Conservation (phyloP, 2,797 vertebrate genomes). For the Megalops cyprinoides region DNA sequence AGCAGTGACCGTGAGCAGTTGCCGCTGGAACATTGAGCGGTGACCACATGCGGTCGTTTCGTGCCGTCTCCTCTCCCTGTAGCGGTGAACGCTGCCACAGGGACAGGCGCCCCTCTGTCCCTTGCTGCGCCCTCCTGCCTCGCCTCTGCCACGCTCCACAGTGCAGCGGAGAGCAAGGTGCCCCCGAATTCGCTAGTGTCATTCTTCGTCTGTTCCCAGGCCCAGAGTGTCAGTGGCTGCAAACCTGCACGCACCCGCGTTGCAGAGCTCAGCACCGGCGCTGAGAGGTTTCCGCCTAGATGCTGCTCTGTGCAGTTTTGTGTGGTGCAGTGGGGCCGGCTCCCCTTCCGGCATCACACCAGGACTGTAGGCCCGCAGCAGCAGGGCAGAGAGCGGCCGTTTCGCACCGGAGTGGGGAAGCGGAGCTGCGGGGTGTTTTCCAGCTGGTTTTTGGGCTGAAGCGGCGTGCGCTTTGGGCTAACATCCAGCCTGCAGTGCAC, state of each 20-base stretch:
- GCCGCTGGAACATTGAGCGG: not conserved
- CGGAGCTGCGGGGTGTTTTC: not conserved
- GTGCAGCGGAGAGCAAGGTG: too few species aligned
- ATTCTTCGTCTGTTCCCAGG: too few species aligned
- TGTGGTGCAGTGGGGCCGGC: not conserved
- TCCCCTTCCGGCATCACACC: not conserved
- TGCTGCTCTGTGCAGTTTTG: not conserved
- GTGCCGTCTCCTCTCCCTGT: not conserved
- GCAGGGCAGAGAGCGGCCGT: not conserved
- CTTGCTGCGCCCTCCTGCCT: not conserved
- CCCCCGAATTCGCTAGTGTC: too few species aligned
- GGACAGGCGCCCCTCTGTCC: not conserved
- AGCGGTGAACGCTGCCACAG: not conserved
- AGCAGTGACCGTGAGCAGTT: not conserved
- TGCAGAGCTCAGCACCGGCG: too few species aligned
- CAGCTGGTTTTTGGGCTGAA: not conserved
- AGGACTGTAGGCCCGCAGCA: not conserved
- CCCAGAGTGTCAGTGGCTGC: too few species aligned
- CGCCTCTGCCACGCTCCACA: not conserved
- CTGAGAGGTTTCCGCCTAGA: not conserved
- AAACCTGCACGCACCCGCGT: too few species aligned
- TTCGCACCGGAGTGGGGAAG: not conserved
- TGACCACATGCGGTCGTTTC: not conserved
- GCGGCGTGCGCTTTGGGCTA: not conserved
- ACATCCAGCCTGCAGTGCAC: not conserved